These are phyloP conservation scores for Stenotaenia linearis DNA, from an alignment of 2,888 invertebrate genomes.

Conservation along the genomic window DNA sequence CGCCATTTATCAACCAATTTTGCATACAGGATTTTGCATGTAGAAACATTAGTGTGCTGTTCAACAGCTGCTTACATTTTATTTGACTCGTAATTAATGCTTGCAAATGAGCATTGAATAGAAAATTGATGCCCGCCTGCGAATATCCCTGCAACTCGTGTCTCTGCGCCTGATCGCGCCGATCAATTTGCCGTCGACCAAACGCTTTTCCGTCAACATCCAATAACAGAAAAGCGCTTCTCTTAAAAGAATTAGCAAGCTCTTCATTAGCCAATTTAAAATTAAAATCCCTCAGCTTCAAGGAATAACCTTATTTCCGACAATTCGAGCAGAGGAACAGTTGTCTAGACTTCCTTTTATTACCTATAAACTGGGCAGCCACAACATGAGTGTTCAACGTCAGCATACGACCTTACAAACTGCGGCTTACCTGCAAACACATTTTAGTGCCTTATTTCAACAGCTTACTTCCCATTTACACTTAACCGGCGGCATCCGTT, in stretches of 20 bases:
- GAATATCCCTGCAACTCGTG: neutral
- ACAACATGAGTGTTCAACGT: neutral
- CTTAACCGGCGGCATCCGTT: neutral
- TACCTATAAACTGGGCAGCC: slow-evolving; percentile 13
- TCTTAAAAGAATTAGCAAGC: neutral
- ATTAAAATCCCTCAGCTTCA: neutral
- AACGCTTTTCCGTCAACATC: slow-evolving; percentile 1
- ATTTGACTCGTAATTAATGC: slow-evolving; percentile 19
- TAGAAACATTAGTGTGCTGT: neutral
- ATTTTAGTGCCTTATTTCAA: neutral
- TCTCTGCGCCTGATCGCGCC: neutral
- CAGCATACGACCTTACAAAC: neutral
- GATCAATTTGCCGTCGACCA: neutral
- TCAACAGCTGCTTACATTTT: slow-evolving; percentile 19
- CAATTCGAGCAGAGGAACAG: neutral
- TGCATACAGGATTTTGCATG: neutral
- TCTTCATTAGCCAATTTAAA: neutral
- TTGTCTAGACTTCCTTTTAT: neutral
- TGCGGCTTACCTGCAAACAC: neutral
- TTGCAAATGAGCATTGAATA: slow-evolving; percentile 15
- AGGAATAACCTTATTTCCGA: neutral
- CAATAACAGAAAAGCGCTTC: neutral
- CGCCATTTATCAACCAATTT: neutral
- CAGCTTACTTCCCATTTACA: neutral
- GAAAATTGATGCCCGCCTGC: slow-evolving; percentile 12